These are phyloP conservation scores for Parauchenoglanis punctatus DNA, from an alignment of 2,797 vertebrate species.

Conservation along the genomic window DNA sequence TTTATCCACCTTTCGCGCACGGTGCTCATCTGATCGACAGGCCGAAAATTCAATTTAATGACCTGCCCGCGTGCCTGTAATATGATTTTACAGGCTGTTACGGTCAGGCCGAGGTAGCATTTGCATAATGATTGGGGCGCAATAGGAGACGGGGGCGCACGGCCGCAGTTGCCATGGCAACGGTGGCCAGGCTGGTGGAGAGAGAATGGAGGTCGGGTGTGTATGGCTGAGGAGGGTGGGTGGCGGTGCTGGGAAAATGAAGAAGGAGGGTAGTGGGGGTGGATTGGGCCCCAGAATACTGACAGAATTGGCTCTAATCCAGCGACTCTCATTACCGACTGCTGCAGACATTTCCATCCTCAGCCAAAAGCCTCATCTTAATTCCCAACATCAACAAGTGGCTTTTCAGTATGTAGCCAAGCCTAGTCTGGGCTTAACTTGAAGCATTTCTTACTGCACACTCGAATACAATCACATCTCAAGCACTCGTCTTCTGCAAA, in stretches of 20 bases:
- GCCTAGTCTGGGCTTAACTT: conserved; percentile 25
- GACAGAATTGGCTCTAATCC: conserved; percentile 45
- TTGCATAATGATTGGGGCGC: conserved; percentile 84
- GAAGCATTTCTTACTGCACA: conserved; percentile 10
- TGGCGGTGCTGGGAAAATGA: conserved; percentile 57
- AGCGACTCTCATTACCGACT: conserved; percentile 50
- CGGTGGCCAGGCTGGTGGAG: conserved; percentile 52
- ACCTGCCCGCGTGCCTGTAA: conserved; percentile 83
- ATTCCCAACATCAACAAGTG: conserved; percentile 43
- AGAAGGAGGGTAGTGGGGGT: conserved; percentile 26
- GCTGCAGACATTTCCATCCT: conserved; percentile 31
- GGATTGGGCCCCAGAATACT: conserved; percentile 29
- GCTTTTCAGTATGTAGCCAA: conserved; percentile 25
- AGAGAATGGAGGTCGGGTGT: conserved; percentile 75
- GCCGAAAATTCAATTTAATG: conserved; percentile 85
- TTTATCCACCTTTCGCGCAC: conserved; percentile 76
- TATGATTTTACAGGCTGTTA: conserved; percentile 87
- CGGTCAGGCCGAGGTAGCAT: conserved; percentile 81
- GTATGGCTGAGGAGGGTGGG: conserved; percentile 61
- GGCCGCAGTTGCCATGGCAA: conserved; percentile 58
- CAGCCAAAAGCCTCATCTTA: conserved; percentile 36
- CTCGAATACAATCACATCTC: conserved; percentile 17
- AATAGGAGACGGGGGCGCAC: conserved; percentile 78
- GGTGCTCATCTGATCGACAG: conserved; percentile 76
- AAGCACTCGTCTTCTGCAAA: not conserved